Conservation (phyloP, 2,797 vertebrate species). For the Naso thynnoides region DNA sequence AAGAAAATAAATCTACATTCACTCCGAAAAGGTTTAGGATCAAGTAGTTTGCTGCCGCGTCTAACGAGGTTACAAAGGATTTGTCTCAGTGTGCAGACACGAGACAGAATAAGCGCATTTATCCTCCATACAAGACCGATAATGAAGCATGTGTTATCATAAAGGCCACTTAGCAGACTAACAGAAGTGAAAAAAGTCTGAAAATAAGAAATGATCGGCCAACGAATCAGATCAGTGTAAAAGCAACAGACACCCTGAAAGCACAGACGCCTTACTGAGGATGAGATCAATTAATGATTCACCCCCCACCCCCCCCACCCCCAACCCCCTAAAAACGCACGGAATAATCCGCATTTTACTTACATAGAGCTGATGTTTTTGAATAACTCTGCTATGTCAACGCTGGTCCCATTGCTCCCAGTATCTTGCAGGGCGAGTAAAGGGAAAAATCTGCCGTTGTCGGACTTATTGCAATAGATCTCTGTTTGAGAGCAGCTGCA, state of each 20-base stretch:
- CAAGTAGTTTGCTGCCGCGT: constrained; percentile 31
- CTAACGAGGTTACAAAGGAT: constrained; percentile 11
- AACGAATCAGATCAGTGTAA: constrained; percentile 51
- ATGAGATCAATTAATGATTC: constrained; percentile 52
- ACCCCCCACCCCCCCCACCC: background rate
- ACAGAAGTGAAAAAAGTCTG: constrained; percentile 49
- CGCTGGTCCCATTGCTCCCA: constrained; percentile 88
- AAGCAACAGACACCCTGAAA: constrained; percentile 51
- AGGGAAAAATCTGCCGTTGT: constrained; percentile 96
- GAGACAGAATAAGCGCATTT: constrained; percentile 33
- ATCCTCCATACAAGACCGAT: background rate
- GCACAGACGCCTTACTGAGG: constrained; percentile 30
- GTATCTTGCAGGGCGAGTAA: constrained; percentile 93
- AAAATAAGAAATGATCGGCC: constrained; percentile 18
- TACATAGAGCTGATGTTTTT: constrained; percentile 97
- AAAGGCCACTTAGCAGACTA: constrained; percentile 8
- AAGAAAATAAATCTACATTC: background rate
- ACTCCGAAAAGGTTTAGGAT: constrained; percentile 9
- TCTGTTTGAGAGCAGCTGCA: constrained; percentile 97
- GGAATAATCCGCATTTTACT: constrained; percentile 79
- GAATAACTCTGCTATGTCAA: constrained; percentile 96
- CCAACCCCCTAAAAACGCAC: constrained; percentile 19
- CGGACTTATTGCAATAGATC: constrained; percentile 96
- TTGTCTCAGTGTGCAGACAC: constrained; percentile 6
- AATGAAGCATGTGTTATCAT: background rate